phyloP scores from a whole-genome alignment of 2,797 vertebrate genomes.

The Vireo griseus region DNA sequence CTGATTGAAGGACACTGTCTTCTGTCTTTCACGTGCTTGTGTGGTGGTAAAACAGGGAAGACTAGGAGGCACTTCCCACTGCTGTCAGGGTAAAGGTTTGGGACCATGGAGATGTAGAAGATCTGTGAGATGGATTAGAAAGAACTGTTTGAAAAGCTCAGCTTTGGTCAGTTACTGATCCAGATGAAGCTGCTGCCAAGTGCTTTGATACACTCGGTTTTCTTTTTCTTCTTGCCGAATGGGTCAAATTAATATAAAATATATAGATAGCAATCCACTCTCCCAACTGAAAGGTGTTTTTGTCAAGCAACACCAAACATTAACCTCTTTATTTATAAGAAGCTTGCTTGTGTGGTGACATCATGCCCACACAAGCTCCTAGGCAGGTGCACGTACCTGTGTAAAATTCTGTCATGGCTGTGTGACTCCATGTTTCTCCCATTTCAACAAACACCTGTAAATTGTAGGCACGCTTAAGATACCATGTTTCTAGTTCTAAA shows the following conservation, averaged over 20 bases:
- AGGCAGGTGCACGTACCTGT: background rate
- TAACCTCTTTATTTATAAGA: background rate
- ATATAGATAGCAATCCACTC: background rate
- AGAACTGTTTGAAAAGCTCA: background rate
- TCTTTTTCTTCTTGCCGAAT: background rate
- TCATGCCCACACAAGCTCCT: background rate
- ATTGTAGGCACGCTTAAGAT: conserved; percentile 12
- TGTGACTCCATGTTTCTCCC: background rate
- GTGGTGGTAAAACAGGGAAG: background rate
- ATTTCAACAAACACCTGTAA: conserved; percentile 10
- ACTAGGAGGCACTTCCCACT: background rate
- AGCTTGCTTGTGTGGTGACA: background rate
- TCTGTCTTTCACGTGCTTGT: rapidly evolving
- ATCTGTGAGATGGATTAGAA: background rate
- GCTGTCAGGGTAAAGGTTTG: background rate
- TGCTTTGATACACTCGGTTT: background rate
- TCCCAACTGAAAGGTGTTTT: background rate
- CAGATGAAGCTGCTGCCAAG: background rate
- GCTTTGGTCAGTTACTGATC: background rate
- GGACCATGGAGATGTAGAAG: background rate
- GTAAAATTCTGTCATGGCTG: background rate
- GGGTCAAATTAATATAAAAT: background rate
- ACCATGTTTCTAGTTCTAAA: background rate
- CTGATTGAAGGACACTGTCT: background rate
- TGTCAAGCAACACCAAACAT: background rate